phyloP scores from a whole-genome alignment of 2,113 vertebrate species.

The Catharus fuscescens region DNA sequence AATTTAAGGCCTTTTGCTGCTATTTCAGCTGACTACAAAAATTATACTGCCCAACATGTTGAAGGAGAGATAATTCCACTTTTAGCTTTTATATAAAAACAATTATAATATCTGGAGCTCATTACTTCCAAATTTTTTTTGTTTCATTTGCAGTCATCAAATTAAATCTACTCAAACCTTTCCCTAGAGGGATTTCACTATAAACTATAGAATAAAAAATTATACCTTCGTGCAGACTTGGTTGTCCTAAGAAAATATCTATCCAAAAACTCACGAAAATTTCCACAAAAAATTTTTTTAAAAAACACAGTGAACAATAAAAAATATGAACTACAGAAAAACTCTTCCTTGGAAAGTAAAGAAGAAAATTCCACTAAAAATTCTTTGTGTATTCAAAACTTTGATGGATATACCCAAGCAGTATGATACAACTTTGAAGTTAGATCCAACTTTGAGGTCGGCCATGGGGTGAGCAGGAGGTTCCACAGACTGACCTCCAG shows the following conservation, averaged over 20 bases:
- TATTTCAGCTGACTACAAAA: slow-evolving; percentile 28
- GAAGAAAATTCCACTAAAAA: neutral
- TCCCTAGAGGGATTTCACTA: neutral
- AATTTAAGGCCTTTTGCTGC: neutral
- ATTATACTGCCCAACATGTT: neutral
- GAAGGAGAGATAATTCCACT: neutral
- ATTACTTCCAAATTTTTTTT: neutral
- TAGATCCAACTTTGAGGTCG: neutral
- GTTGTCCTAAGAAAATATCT: neutral
- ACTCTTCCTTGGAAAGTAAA: neutral
- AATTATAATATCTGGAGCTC: neutral
- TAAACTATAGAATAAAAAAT: neutral
- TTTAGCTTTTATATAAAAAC: neutral
- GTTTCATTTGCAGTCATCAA: neutral
- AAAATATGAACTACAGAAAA: neutral
- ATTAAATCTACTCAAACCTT: neutral
- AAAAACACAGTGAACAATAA: neutral
- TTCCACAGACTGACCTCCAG: neutral
- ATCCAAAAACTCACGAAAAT: neutral
- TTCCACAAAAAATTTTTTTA: neutral
- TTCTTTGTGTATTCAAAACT: neutral
- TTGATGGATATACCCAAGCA: neutral
- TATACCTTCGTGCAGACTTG: neutral
- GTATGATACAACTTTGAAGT: neutral
- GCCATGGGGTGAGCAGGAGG: neutral